Conservation (phyloP, 2,888 invertebrate genomes). For the Copidosoma aretas region DNA sequence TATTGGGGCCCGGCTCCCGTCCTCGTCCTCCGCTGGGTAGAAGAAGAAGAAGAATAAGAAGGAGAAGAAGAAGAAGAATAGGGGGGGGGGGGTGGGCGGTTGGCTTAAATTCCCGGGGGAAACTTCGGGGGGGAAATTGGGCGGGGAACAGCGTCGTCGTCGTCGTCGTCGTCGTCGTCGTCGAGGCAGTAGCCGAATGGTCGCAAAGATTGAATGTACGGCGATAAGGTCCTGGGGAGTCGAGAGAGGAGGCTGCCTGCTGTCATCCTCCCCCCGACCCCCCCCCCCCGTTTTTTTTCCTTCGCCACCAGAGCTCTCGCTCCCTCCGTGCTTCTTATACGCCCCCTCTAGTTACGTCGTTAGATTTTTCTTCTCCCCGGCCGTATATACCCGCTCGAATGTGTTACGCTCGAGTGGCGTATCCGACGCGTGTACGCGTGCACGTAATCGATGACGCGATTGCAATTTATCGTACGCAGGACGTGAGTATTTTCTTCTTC, state of each 20-base stretch:
- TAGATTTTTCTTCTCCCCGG: not conserved
- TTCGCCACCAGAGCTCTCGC: not conserved
- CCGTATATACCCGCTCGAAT: not conserved
- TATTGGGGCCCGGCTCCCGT: conserved; percentile 36
- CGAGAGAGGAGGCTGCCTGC: conserved; percentile 22
- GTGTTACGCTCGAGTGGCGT: conserved; percentile 8
- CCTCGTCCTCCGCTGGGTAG: not conserved
- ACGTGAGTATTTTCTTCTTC: conserved; percentile 15
- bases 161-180: not conserved
- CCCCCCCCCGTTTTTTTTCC: conserved; percentile 1
- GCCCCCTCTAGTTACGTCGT: not conserved
- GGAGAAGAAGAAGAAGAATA: not conserved
- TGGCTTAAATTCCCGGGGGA: conserved; percentile 37
- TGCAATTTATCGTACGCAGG: conserved; percentile 26
- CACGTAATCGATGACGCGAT: conserved; percentile 30
- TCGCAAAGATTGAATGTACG: conserved; percentile 42
- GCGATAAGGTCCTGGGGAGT: conserved; percentile 37
- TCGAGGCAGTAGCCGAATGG: conserved; percentile 28
- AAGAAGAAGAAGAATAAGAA: too few relatives aligned
- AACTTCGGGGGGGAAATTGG: conserved; percentile 40
- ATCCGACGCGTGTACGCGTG: conserved; percentile 24
- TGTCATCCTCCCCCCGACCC: not conserved
- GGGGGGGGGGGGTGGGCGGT: conserved; percentile 14
- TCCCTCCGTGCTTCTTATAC: not conserved
- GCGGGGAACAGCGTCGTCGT: conserved; percentile 34